These are phyloP conservation scores for Eupeodes corollae DNA, from an alignment of 1,140 invertebrate species.

Conservation along the genomic window DNA sequence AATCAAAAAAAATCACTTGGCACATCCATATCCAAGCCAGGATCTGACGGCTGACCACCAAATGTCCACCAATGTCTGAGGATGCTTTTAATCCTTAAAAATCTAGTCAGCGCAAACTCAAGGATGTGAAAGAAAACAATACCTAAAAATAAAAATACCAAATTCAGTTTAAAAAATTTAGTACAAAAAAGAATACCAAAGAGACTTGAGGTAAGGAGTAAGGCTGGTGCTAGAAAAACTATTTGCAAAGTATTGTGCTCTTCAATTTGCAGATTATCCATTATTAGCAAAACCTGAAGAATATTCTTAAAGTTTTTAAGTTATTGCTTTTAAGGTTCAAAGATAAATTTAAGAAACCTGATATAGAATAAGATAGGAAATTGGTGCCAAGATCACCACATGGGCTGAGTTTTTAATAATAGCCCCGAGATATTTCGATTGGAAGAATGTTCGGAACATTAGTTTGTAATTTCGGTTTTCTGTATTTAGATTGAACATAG, in stretches of 20 bases:
- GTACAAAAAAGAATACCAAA: background rate
- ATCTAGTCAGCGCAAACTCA: conserved; percentile 29
- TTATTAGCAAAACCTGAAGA: too few relatives aligned
- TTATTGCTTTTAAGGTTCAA: too few relatives aligned
- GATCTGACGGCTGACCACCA: conserved; percentile 9
- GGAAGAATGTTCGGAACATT: background rate
- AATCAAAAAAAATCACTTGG: too few relatives aligned
- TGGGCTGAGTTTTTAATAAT: conserved; percentile 23
- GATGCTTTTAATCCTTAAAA: conserved; percentile 25
- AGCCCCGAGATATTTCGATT: background rate
- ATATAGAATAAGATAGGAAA: too few relatives aligned
- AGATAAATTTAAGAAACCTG: too few relatives aligned
- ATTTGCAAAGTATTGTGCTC: conserved; percentile 14
- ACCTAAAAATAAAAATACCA: conserved; percentile 4
- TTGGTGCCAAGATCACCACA: conserved; percentile 1
- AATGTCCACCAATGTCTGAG: conserved; percentile 34
- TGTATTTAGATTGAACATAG: too few relatives aligned
- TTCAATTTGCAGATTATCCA: too few relatives aligned
- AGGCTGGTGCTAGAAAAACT: conserved; percentile 26
- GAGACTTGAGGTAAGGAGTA: conserved; percentile 26
- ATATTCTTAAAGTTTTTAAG: too few relatives aligned
- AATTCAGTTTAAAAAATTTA: background rate
- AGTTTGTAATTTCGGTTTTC: too few relatives aligned
- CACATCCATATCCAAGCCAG: too few relatives aligned
- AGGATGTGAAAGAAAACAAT: conserved; percentile 32